Evolutionary conservation across 2,797 vertebrate species (phyloP), one percentile per base, ranked within the genome.

Genomic region (Sebastes matsubarae): DNA sequence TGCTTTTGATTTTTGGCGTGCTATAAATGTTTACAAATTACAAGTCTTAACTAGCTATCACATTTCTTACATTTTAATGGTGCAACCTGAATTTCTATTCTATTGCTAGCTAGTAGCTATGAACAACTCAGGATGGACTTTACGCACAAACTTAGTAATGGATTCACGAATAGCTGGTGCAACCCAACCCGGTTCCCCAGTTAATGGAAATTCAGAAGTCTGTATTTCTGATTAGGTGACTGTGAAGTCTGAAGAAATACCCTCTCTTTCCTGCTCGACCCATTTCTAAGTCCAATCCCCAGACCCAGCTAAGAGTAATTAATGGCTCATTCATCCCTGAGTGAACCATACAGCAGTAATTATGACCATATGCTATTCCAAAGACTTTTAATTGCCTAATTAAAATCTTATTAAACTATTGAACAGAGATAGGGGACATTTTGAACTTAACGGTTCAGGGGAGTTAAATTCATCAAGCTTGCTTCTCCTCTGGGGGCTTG

Each of bases 331-430:
- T 94, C 87, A 85, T 94, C 90, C 90, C 88, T 82, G 88, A 92
- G 89, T 92, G 93, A 94, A 95, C 89, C 82, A 86, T 88, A 90
- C 87, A 89, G 84, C 85, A 75, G 85, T 95, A 94, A 96, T 95
- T 94, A 94, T 87, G 88, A 93, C 94, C 94, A 94, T 95, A 95
- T 94, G 94, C 90, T 91, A 86, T 88, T 93, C 92, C 90, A 93
- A 94, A 93, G 91, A 92, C 92, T 90, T 95, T 95, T 95, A 95
- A 95, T 94, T 94, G 93, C 88, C 89, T 93, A 94, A 96, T 96
- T 96, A 94, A 95, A 95, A 93, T 92, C 91, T 87, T 95, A 94
- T 93, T 96, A 93, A 95, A 95, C 90, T 87, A 89, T 67, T 87
- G 90, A 89, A 92, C 89, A 92, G 86, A 94, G 89, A 95, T 90